Evolutionary conservation across 1,140 invertebrate species (phyloP), one percentile per base, ranked within the genome.

Genomic region (Papilio aristodemus): DNA sequence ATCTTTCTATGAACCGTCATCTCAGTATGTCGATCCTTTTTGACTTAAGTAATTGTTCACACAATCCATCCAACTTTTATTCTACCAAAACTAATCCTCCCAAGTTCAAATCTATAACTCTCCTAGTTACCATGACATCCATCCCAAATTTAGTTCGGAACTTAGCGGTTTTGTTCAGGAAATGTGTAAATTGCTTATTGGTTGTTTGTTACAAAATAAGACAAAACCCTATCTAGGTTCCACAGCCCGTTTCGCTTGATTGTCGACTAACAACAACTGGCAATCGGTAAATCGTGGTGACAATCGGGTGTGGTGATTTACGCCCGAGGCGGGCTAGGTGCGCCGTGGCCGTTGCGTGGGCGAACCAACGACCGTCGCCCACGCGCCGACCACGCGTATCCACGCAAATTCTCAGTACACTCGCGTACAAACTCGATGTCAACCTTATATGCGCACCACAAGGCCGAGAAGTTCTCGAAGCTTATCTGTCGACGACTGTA

Each of bases 241-340:
- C 14, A 14, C 32, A 7, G 58, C n/a, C 58, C 8, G 58, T 0
- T 14, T 36, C 27, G n/a, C 58, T 6, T 17, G 17, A 50, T 58
- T 11, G 54, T 25, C 3, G 22, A 3, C 38, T 38, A 14, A 36
- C 4, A n/a, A 38, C 36, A 62, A 62, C n/a, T 62, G 32, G 36
- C 59, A 62, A 62, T 62, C 59, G 17, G 59, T 62, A 38, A 36
- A 17, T 19, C 39, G 62, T 27, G 62, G 62, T 64, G 62, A 64
- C 62, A 64, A 64, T 43, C 22, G 62, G 62, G 62, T 64, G 62
- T 64, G 62, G 62, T 64, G 39, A 64, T 64, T 64, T 64, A 64
- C 62, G 54, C 54, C 54, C 25, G 13, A 50, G 54, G 54, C 54
- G 19, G 38, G 62, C 11, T 62, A 43, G 62, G 62, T 64, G 62